A percentile compares a stretch with the other conserved stretches of the same genome.
Evolutionary conservation across 2,888 invertebrate species (phyloP).

Genomic region (Dysmachus trigonus): DNA sequence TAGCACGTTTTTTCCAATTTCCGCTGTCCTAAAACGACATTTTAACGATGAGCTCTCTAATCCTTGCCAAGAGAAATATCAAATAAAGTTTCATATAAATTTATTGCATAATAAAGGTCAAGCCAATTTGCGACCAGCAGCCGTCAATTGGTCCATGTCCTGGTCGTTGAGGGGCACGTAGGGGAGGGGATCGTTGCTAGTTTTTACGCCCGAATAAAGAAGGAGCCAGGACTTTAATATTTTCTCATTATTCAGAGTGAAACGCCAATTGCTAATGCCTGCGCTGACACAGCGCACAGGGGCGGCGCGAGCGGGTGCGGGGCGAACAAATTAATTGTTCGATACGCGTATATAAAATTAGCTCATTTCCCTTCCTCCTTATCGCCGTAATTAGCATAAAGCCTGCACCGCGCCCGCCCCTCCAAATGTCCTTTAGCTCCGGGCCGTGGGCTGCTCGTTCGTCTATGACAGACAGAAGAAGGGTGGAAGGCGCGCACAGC

Average conservation of each 20-base stretch:
- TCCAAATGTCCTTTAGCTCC: background rate
- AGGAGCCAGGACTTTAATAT: background rate
- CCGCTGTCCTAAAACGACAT: background rate
- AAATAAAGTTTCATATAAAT: background rate
- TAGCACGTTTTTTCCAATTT: background rate
- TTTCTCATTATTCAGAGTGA: background rate
- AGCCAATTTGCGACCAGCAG: background rate
- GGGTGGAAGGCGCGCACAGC: conserved; percentile 7
- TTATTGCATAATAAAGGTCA: background rate
- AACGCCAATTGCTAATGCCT: background rate
- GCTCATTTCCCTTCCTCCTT: background rate
- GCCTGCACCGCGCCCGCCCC: background rate
- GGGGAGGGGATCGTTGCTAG: background rate
- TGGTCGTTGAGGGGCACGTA: background rate
- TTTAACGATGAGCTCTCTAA: background rate
- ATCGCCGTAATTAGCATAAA: conserved; percentile 35
- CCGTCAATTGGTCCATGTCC: no score
- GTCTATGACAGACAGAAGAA: conserved; percentile 31
- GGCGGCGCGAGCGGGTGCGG: background rate
- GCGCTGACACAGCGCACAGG: background rate
- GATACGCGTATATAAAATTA: conserved; percentile 24
- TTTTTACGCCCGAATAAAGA: background rate
- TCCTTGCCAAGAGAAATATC: background rate
- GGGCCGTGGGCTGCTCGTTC: background rate
- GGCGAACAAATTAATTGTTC: conserved; percentile 22